A percentile compares a stretch with the other conserved stretches of the same genome.
Evolutionary conservation across 2,888 invertebrate species (phyloP).

Genomic region (Drosophila quinaria): DNA sequence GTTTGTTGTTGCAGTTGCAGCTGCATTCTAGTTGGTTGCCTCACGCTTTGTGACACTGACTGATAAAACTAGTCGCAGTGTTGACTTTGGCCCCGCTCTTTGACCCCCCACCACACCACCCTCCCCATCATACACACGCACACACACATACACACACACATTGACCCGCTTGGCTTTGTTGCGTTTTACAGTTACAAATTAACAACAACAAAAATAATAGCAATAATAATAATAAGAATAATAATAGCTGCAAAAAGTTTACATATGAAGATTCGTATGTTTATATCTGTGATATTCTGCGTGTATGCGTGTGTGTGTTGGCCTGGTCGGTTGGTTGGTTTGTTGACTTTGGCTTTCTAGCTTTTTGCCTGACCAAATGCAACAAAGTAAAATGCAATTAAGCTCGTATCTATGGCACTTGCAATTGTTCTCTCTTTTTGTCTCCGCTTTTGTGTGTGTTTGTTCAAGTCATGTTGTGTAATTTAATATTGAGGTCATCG

Average conservation of each 20-base stretch:
- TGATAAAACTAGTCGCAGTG: conserved; percentile 60
- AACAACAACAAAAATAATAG: conserved; percentile 45
- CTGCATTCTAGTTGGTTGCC: conserved; percentile 27
- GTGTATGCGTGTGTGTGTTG: conserved; percentile 21
- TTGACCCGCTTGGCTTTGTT: conserved; percentile 33
- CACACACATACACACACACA: conserved; percentile 4
- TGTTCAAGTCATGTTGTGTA: conserved; percentile 68
- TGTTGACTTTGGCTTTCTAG: conserved; percentile 59
- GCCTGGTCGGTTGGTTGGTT: conserved; percentile 36
- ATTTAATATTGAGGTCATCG: conserved; percentile 77
- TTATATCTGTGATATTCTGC: not conserved
- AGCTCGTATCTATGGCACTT: conserved; percentile 74
- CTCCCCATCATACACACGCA: too few species aligned
- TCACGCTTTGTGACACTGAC: conserved; percentile 46
- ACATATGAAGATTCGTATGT: conserved; percentile 25
- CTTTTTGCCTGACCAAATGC: conserved; percentile 58
- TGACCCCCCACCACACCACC: conserved; percentile 17
- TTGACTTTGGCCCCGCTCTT: conserved; percentile 52
- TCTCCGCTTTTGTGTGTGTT: conserved; percentile 30
- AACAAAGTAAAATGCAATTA: conserved; percentile 76
- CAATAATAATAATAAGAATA: conserved; percentile 41
- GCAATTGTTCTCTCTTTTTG: conserved; percentile 59
- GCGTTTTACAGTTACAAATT: conserved; percentile 53
- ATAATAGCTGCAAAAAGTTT: conserved; percentile 28
- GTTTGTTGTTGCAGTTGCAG: conserved; percentile 19